Percentiles rank a stretch among this genome's conserved stretches.
phyloP scores from a whole-genome alignment of 2,797 vertebrate species.

The Acestrorhynchus altus region DNA sequence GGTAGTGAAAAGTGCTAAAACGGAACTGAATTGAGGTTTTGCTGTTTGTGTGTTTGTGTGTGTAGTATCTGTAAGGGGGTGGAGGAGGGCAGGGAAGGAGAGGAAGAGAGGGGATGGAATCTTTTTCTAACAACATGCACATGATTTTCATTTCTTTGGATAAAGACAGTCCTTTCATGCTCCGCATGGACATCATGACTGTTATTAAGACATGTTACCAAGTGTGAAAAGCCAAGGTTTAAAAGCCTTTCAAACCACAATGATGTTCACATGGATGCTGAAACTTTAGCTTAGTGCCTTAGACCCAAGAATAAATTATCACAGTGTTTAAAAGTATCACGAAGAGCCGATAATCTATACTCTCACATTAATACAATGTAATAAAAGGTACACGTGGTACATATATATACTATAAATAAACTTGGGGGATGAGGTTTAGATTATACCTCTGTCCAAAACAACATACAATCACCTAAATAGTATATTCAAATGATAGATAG shows the following conservation, averaged over 20 bases:
- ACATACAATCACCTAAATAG: too few relatives aligned
- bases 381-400: too few relatives aligned
- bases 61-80: neutral
- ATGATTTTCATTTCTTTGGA: slow-evolving; percentile 68
- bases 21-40: neutral
- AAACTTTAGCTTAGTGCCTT: neutral
- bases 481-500: too few relatives aligned
- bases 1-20: too few relatives aligned
- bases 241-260: neutral
- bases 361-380: too few relatives aligned
- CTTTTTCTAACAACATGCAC: slow-evolving; percentile 65
- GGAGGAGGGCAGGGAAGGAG: slow-evolving; percentile 16
- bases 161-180: slow-evolving; percentile 60
- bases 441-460: too few relatives aligned
- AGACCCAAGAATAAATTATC: neutral
- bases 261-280: neutral
- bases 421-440: too few relatives aligned
- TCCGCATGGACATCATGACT: slow-evolving; percentile 26
- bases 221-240: slow-evolving; percentile 5
- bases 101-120: slow-evolving; percentile 47
- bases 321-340: too few relatives aligned
- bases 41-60: neutral
- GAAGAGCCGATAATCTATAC: too few relatives aligned
- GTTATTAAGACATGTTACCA: slow-evolving; percentile 11
- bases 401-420: too few relatives aligned